phyloP scores from a whole-genome alignment of 2,888 invertebrate species.

The Oscheius myriophilus region DNA sequence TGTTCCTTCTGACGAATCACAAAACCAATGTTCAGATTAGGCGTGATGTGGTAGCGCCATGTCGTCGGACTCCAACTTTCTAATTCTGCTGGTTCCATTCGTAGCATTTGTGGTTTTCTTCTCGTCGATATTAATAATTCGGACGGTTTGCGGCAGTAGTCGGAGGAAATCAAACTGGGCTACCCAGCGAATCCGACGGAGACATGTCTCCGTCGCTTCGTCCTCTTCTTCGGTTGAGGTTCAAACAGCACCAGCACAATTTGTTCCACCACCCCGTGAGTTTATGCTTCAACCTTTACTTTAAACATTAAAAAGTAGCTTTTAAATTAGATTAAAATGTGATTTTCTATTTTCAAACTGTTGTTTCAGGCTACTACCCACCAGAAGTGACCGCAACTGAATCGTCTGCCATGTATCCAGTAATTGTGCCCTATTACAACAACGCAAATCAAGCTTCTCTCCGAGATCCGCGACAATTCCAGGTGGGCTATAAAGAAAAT shows the following conservation, averaged over 20 bases:
- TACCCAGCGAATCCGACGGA: conserved; percentile 6
- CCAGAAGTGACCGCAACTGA: conserved; percentile 39
- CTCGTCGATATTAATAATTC: conserved; percentile 19
- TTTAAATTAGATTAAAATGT: too few species aligned
- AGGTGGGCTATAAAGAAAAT: conserved; percentile 19
- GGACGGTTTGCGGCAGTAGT: conserved; percentile 11
- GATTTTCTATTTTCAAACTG: not conserved
- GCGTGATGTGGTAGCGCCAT: conserved; percentile 9
- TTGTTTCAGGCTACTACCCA: conserved; percentile 40
- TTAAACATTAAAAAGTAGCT: too few species aligned
- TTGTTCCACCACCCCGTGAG: conserved; percentile 26
- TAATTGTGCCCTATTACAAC: conserved; percentile 49
- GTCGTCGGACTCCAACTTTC: conserved; percentile 19
- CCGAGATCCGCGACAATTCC: conserved; percentile 48
- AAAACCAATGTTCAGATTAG: too few species aligned
- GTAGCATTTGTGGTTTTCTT: conserved; percentile 20
- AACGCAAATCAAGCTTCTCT: conserved; percentile 30
- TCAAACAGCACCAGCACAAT: conserved; percentile 12
- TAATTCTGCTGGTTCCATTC: conserved; percentile 25
- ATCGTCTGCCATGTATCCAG: conserved; percentile 47
- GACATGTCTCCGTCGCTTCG: conserved; percentile 6
- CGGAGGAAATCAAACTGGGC: conserved; percentile 22
- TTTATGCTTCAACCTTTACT: not conserved
- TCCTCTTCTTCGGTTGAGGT: conserved; percentile 22
- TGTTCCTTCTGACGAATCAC: too few species aligned